Base-by-base conservation (phyloP, 1,140 invertebrate species). In the Orius laevigatus region DNA sequence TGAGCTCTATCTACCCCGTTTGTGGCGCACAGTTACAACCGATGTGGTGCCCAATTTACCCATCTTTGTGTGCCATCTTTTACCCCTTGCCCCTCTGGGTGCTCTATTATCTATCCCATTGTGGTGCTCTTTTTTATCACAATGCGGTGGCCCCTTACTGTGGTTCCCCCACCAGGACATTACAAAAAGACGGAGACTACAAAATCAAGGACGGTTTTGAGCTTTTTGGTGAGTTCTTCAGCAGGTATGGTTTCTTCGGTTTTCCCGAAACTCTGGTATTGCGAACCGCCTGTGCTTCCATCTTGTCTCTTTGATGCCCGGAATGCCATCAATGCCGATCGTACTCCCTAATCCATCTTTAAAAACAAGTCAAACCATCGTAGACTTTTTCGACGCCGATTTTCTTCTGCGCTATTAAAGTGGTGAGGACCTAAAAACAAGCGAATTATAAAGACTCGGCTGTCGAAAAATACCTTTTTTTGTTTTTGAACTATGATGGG, bases 271-370 rank as follows among this genome's bases (percentile, higher is more conserved):
- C 69, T 52, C 72, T 69, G 1, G 72, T 72, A 1, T n/a, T n/a
- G n/a, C n/a, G n/a, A 76, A 66, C 48, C 78, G 65, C 71, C 33
- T 70, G n/a, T n/a, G 76, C 50, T 74, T 75, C 79, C 80, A 85
- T 1, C 82, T 81, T 16, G 81, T 81, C 60, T 84, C 81, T 8
- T 76, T 67, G 2, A 36, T 35, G 0, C 82, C 82, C 2, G 90
- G 85, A 59, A 95, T 94, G 31, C 78, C 82, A 62, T 93, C 88
- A 8, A 92, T 73, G 0, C 89, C 85, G 55, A 94, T 88, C 43
- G 76, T 81, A 18, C 16, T n/a, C n/a, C n/a, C 15, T 0, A 88
- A 73, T 8, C 56, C 90, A 60, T 94, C 89, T 64, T 84, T 85
- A 60, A 95, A n/a, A 95, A 58, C 86, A 92, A 0, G 78, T 86